Percentiles rank a stretch among this genome's conserved stretches.
Evolutionary conservation across 2,888 invertebrate genomes (phyloP).

Genomic region (Chydorus sphaericus): DNA sequence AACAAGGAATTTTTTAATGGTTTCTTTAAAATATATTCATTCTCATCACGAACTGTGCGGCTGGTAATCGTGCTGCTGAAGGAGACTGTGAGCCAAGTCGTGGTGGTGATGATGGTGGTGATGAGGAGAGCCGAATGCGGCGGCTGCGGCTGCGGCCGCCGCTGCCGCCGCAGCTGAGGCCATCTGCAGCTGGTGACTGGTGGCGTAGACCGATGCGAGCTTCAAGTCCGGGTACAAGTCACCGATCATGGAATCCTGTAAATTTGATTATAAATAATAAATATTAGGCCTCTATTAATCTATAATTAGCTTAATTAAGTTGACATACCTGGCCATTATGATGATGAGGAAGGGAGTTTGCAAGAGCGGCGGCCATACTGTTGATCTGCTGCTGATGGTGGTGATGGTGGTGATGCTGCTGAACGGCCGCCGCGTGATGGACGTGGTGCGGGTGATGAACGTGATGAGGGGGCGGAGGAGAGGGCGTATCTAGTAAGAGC

Average conservation of each 20-base stretch:
- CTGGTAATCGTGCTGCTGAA: conserved; percentile 20
- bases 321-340: background rate
- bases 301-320: background rate
- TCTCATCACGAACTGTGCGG: conserved; percentile 1
- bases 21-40: no score
- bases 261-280: background rate
- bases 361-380: conserved; percentile 5
- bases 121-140: conserved; percentile 13
- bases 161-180: conserved; percentile 18
- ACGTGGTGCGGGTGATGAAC: conserved; percentile 17
- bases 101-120: conserved; percentile 14
- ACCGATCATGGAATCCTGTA: conserved; percentile 7
- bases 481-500: conserved; percentile 11
- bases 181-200: conserved; percentile 21
- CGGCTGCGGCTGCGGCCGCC: conserved; percentile 17
- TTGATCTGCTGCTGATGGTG: conserved; percentile 3
- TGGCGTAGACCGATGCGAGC: conserved; percentile 16
- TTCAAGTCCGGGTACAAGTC: conserved; percentile 17
- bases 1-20: background rate
- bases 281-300: background rate
- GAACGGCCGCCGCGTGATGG: no score
- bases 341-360: conserved; percentile 3
- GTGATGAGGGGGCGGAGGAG: conserved; percentile 13
- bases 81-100: conserved; percentile 20
- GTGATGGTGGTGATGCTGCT: conserved; percentile 17